A percentile compares a stretch with the other conserved stretches of the same genome.
Conservation (phyloP, 2,113 vertebrate genomes). For the Cygnus atratus region DNA sequence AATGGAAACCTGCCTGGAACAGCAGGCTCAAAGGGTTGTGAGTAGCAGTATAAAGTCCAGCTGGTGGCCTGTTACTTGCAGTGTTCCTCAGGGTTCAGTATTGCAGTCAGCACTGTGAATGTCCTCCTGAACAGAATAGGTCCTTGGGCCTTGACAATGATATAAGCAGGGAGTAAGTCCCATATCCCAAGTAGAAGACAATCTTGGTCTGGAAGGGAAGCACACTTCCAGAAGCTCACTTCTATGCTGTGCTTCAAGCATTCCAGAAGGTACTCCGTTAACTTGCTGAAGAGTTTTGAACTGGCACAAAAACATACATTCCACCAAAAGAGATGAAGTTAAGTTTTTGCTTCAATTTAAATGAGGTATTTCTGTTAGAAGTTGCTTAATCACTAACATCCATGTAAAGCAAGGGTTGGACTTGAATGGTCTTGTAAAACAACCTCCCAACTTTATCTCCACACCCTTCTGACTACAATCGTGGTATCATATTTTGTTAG, state of each 20-base stretch:
- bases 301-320: neutral
- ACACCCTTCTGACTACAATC: neutral
- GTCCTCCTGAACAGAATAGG: neutral
- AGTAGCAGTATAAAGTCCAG: neutral
- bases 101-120: neutral
- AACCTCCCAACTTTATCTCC: neutral
- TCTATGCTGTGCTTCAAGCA: neutral
- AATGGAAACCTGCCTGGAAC: neutral
- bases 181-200: neutral
- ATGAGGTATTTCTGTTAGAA: neutral
- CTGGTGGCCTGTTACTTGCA: neutral
- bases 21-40: neutral
- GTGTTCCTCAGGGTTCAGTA: neutral
- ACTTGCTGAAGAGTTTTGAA: neutral
- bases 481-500: neutral
- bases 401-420: neutral
- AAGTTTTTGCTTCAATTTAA: neutral
- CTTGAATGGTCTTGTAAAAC: neutral
- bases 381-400: neutral
- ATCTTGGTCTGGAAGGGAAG: neutral
- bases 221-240: neutral
- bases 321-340: too few species aligned
- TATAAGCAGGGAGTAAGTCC: neutral
- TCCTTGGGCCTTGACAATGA: neutral
- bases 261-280: neutral